These are phyloP conservation scores for Hipposideros armiger DNA, from an alignment of 2,113 vertebrate genomes.

Conservation along the genomic window DNA sequence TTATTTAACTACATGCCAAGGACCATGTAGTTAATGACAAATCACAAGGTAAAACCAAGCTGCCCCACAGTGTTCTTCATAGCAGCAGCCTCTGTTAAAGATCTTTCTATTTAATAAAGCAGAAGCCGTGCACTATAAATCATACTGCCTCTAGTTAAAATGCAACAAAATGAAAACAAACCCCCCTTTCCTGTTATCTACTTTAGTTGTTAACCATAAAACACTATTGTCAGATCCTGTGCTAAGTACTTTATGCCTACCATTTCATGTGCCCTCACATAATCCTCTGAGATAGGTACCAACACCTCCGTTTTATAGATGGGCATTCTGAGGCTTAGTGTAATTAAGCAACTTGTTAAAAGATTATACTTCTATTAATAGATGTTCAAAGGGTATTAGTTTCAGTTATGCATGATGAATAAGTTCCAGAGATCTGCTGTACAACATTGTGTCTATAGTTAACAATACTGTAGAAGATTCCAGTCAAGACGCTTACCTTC, in stretches of 20 bases:
- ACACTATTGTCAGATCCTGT: not conserved
- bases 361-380: not conserved
- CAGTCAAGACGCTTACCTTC: too few species aligned
- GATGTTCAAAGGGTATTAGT: not conserved
- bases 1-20: not conserved
- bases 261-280: not conserved
- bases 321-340: not conserved
- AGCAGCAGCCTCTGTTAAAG: not conserved
- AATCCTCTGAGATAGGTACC: not conserved
- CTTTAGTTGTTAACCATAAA: not conserved
- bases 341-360: not conserved
- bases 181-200: not conserved
- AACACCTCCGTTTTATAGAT: not conserved
- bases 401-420: not conserved
- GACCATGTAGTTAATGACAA: not conserved
- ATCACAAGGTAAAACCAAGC: conserved; percentile 2
- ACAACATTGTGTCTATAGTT: not conserved
- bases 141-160: not conserved
- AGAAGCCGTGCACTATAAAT: not conserved
- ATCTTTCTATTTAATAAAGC: not conserved
- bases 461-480: not conserved
- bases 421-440: not conserved
- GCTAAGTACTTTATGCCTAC: not conserved
- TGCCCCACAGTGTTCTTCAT: not conserved
- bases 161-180: not conserved